Evolutionary conservation across 2,113 vertebrate genomes (phyloP).

Genomic region (Psilopogon haemacephalus): DNA sequence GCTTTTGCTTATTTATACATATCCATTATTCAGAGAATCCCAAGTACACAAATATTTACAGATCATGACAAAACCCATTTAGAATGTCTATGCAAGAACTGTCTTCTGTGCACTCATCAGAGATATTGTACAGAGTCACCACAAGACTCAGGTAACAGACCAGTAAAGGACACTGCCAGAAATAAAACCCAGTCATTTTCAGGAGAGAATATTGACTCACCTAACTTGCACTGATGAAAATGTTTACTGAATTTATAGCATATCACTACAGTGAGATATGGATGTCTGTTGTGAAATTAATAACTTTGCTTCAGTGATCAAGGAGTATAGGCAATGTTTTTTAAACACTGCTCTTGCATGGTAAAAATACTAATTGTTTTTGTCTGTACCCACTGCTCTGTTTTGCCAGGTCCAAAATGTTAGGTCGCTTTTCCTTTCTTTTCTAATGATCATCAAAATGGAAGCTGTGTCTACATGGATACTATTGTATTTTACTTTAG

Average conservation of each 20-base stretch:
- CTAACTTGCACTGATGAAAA: background rate
- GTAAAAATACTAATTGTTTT: background rate
- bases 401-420: background rate
- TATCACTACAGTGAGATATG: background rate
- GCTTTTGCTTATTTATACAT: background rate
- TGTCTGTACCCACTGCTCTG: background rate
- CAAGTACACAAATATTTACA: background rate
- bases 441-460: background rate
- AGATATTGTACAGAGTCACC: background rate
- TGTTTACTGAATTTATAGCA: background rate
- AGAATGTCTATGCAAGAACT: background rate
- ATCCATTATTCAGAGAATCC: background rate
- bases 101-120: background rate
- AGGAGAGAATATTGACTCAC: background rate
- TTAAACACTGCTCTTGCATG: background rate
- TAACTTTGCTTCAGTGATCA: background rate
- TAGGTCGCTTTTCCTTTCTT: background rate
- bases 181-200: background rate
- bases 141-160: background rate
- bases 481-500: background rate
- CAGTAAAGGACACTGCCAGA: background rate
- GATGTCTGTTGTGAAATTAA: background rate
- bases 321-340: background rate
- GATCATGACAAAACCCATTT: background rate
- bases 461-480: background rate